Evolutionary conservation across 2,888 invertebrate species (phyloP), one percentile per base, ranked within the genome.

Genomic region (Biston betularia): DNA sequence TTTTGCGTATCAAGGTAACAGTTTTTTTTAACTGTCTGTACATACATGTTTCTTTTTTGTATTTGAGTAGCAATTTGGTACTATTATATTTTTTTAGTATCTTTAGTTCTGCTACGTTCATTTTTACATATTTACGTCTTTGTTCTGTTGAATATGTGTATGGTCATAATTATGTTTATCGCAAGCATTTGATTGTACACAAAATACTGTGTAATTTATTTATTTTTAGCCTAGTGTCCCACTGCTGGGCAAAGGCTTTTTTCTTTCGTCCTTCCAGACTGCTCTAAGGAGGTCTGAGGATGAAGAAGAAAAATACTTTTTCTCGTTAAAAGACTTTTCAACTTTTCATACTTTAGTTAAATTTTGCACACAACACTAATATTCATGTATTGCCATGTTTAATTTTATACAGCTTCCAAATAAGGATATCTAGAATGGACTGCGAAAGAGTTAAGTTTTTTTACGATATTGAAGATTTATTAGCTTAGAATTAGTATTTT

Each of bases 341-440:
- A 11, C 24, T 15, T 24, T 9, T 12, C 52, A 14, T 15, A 38
- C 9, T 60, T 65, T 48, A 54, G 35, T 38, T 35, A 52, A 46
- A 60, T 61, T 63, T 67, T 67, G 67, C 67, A 67, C 67, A 63
- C 67, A 33, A 44, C 67, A 67, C 67, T 55, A 67, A 59, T 54
- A 52, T 61, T 65, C 50, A 33, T 52, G 11, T 40, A 35, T 50
- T 14, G n/a, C 49, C 60, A 60, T 56, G 54, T 45, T 35, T 24
- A 24, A n/a, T 52, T 42, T 55, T 34, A 61, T 52, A 24, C 34
- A 58, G 34, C 34, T 53, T 49, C 62, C 50, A 6, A 35, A 67
- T 34, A 59, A 35, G 63, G 58, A 58, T 49, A 49, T 63, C 57
- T 54, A 46, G 46, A 63, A 62, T 58, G 44, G 49, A 59, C 58